These are phyloP conservation scores for Cryptoblepharus egeriae DNA, from an alignment of 2,797 vertebrate genomes.

Conservation along the genomic window DNA sequence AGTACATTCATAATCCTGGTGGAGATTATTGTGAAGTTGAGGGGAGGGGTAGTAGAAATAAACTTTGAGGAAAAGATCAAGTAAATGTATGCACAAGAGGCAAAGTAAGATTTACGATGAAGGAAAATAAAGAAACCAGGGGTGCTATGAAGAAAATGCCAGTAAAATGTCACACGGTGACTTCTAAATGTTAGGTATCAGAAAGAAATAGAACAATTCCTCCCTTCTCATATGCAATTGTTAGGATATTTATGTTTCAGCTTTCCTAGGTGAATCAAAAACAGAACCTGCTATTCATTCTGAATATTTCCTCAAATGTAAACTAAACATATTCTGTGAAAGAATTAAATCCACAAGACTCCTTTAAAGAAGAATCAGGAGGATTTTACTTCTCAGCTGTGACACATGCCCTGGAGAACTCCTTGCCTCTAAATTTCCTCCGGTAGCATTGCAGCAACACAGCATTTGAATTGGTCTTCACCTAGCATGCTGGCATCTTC, in stretches of 20 bases:
- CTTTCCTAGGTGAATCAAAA: neutral
- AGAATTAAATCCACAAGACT: neutral
- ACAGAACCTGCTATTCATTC: neutral
- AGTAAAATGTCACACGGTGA: neutral
- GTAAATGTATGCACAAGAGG: neutral
- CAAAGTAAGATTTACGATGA: neutral
- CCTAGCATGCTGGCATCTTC: neutral
- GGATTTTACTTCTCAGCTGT: neutral
- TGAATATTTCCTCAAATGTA: neutral
- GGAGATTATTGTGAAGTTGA: neutral
- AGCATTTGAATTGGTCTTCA: no score
- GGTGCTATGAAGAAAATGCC: neutral
- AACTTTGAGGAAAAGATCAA: slow-evolving; percentile 26
- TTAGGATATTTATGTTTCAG: neutral
- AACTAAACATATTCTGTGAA: neutral
- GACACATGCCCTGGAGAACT: neutral
- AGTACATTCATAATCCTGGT: neutral
- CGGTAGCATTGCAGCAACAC: neutral
- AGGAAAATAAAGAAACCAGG: neutral
- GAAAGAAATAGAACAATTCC: neutral
- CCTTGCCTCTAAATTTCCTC: neutral
- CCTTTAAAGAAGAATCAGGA: neutral
- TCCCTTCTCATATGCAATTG: neutral
- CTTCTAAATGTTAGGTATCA: neutral
- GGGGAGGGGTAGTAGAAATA: neutral